Evolutionary conservation across 2,888 invertebrate species (phyloP), one percentile per base, ranked within the genome.

Genomic region (Drosophila basisetae): DNA sequence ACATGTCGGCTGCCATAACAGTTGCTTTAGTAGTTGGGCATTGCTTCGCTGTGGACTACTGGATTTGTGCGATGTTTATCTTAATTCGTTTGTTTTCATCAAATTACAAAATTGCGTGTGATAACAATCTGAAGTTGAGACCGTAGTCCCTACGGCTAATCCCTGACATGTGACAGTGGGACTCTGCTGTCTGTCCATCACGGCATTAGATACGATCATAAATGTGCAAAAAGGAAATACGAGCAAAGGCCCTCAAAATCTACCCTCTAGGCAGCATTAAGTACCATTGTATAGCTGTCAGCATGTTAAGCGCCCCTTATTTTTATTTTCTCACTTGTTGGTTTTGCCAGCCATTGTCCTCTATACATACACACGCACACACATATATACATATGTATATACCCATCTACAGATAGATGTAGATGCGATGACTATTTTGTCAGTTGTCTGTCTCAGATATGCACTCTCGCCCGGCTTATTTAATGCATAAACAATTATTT

Each of bases 61-160:
- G 84, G 77, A 89, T 84, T 80, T 76, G 61, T 64, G 76, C 66
- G 90, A 90, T 89, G 78, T 83, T 82, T 87, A 86, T 88, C 86
- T 88, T 82, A 92, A 92, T 90, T 91, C 90, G 90, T 92, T 91
- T 92, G 91, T 91, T 91, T 91, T 91, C 89, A 92, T 92, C 91
- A 92, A 91, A 92, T 91, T 92, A 91, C 92, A 91, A 92, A 91
- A 92, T 92, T 92, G 91, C 91, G 91, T 91, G 91, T 81, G 91
- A 92, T 91, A 92, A 91, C 87, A 91, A 91, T 92, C 92, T 69
- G 30, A 67, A 71, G 73, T 56, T 74, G 84, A 85, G 82, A 73
- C 81, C 81, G 41, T n/a, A 70, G 71, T 70, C 66, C 76, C 83
- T 68, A 67, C 56, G 33, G 64, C 85, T 89, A 91, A 87, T 87